phyloP scores from a whole-genome alignment of 2,888 invertebrate genomes.

The Malthinus seriepunctatus region DNA sequence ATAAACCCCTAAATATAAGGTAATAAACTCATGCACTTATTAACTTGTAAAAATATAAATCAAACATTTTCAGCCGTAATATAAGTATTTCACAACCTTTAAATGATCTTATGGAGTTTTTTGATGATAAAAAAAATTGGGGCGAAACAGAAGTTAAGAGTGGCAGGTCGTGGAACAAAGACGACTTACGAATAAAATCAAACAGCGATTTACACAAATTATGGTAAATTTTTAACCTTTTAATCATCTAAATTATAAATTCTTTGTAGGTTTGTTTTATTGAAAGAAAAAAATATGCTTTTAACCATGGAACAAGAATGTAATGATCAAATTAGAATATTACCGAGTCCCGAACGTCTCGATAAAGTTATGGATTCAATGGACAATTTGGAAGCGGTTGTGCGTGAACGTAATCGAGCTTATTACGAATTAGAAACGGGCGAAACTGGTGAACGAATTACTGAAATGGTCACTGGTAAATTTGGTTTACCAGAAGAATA shows the following conservation, averaged over 20 bases:
- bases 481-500: conserved; percentile 66
- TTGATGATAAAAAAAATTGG: conserved; percentile 87
- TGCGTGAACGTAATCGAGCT: conserved; percentile 90
- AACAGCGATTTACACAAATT: conserved; percentile 95
- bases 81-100: conserved; percentile 50
- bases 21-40: neutral
- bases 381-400: conserved; percentile 87
- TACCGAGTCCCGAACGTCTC: conserved; percentile 90
- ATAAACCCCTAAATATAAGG: neutral
- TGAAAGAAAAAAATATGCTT: conserved; percentile 97
- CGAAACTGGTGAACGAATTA: conserved; percentile 77
- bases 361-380: conserved; percentile 95
- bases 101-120: conserved; percentile 81
- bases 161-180: conserved; percentile 85
- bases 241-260: neutral
- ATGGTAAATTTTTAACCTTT: conserved; percentile 66
- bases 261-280: conserved; percentile 69
- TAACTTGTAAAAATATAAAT: neutral
- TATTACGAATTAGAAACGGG: conserved; percentile 90
- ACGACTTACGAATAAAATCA: conserved; percentile 92
- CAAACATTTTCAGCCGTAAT: conserved; percentile 4
- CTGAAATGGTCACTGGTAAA: conserved; percentile 59
- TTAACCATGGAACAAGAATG: conserved; percentile 91
- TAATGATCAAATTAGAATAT: conserved; percentile 65
- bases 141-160: conserved; percentile 71